Conservation (phyloP, 1,140 invertebrate species). For the Delia radicum region DNA sequence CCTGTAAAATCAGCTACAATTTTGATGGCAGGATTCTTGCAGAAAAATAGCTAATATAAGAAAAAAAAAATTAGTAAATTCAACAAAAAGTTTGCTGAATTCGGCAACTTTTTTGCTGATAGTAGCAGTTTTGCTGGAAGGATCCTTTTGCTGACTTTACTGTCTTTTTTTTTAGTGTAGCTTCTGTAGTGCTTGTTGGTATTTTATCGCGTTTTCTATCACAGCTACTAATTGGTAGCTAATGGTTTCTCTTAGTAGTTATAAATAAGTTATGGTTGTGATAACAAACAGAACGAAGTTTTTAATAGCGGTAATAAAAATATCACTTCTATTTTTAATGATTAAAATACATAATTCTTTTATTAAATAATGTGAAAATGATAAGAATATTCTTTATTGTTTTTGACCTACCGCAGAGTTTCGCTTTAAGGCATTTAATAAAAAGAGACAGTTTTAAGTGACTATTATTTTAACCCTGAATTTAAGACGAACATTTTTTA, state of each 20-base stretch:
- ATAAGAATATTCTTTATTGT: background rate
- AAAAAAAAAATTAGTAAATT: too few species aligned
- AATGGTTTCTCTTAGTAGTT: background rate
- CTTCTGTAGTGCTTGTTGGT: background rate
- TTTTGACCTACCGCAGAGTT: background rate
- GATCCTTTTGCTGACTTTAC: too few species aligned
- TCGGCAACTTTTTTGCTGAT: too few species aligned
- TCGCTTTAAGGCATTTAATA: background rate
- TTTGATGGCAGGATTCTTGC: too few species aligned
- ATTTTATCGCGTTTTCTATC: slow-evolving; percentile 4
- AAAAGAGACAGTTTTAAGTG: too few species aligned
- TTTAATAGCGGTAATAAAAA: background rate
- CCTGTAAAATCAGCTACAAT: too few species aligned
- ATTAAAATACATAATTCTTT: background rate
- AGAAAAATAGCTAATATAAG: too few species aligned
- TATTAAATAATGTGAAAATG: background rate
- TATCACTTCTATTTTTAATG: background rate
- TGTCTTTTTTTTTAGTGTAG: too few species aligned
- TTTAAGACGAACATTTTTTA: too few species aligned
- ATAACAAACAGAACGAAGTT: background rate
- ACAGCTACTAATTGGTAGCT: slow-evolving; percentile 17
- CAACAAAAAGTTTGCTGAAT: too few species aligned
- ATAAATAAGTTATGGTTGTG: slow-evolving; percentile 1
- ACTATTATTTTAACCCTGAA: too few species aligned
- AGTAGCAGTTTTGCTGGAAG: too few species aligned